phyloP scores from a whole-genome alignment of 2,797 vertebrate species.

The Sylvilagus floridanus region DNA sequence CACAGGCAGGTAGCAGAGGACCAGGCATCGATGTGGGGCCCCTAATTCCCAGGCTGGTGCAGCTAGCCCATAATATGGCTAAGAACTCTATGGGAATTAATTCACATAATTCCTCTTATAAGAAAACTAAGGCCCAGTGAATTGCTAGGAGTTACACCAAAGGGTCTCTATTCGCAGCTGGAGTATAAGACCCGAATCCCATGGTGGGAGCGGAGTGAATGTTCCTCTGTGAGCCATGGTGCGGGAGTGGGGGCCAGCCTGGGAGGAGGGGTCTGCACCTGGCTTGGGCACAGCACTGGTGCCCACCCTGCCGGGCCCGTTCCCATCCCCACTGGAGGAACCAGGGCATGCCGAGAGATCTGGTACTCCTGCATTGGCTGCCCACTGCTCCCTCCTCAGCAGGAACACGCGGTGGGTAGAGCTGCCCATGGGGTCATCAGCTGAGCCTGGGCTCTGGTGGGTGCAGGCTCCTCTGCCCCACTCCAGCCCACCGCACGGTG shows the following conservation, averaged over 20 bases:
- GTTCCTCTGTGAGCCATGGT: neutral
- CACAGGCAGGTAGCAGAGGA: neutral
- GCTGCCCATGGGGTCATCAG: neutral
- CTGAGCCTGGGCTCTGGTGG: neutral
- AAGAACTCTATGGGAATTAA: neutral
- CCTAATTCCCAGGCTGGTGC: neutral
- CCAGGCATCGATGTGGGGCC: neutral
- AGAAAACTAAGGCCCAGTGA: constrained; percentile 29
- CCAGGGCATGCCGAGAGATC: neutral
- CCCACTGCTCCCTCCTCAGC: neutral
- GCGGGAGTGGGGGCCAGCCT: neutral
- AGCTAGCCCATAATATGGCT: neutral
- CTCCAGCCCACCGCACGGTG: neutral
- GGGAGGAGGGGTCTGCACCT: neutral
- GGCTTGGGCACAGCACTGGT: neutral
- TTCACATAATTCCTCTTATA: neutral
- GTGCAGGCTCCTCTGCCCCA: neutral
- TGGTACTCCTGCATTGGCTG: no score
- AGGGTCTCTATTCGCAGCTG: neutral
- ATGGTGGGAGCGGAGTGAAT: neutral
- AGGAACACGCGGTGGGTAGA: neutral
- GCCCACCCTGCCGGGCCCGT: neutral
- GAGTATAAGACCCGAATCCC: neutral
- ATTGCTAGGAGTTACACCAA: no score
- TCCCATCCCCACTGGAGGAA: neutral